Conservation (phyloP, 2,797 vertebrate genomes). For the Brachyalestes nurse region DNA sequence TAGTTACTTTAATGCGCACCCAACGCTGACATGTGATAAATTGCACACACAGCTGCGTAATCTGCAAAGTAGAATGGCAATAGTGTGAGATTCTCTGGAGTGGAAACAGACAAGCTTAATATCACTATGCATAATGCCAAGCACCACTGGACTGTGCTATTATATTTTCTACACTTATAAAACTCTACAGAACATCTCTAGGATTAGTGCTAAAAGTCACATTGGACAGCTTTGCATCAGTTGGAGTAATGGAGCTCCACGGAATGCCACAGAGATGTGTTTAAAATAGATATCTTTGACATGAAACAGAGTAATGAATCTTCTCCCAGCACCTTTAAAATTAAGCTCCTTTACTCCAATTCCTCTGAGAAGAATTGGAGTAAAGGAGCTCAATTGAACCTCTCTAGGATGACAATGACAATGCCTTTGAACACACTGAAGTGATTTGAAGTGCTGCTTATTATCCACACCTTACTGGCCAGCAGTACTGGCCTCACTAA, state of each 20-base stretch:
- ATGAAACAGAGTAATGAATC: neutral
- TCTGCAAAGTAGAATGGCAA: neutral
- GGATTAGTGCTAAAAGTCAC: neutral
- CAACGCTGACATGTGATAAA: neutral
- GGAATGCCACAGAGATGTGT: neutral
- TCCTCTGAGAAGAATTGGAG: neutral
- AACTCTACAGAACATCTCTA: neutral
- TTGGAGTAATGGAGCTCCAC: neutral
- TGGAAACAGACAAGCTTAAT: neutral
- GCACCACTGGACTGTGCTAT: neutral
- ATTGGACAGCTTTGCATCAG: neutral
- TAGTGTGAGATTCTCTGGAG: neutral
- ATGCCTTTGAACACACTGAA: too few relatives aligned
- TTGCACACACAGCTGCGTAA: neutral
- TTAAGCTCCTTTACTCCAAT: neutral
- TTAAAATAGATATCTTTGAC: neutral
- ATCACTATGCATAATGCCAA: neutral
- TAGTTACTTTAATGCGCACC: neutral
- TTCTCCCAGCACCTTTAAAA: neutral
- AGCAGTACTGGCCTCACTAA: neutral
- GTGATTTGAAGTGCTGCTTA: too few relatives aligned
- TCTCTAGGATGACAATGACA: neutral
- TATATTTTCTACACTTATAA: neutral
- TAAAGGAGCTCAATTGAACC: neutral
- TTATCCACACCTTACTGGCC: too few relatives aligned